Evolutionary conservation across 2,888 invertebrate species (phyloP), one percentile per base, ranked within the genome.

Genomic region (Drosophila testacea): DNA sequence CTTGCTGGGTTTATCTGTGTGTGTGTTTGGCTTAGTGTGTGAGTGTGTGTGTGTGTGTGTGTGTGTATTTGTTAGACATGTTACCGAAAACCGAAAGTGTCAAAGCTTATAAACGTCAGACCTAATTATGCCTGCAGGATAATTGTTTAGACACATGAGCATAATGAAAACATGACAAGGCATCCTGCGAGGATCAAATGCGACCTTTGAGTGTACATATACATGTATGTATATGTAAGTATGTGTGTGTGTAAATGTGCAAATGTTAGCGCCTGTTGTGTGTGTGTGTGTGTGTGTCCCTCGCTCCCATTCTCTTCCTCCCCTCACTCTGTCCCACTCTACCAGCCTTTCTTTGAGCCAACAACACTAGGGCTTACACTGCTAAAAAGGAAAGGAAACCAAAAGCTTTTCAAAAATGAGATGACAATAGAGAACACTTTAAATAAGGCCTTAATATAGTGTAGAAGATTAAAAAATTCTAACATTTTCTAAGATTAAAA

Each of bases 61-160:
- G 64, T 54, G 72, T 57, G 71, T 64, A 50, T 71, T 64, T 62
- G 50, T 63, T 51, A 47, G 77, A 48, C 75, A 82, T 82, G 84
- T 77, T 73, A 77, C 73, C 78, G 78, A 89, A 86, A 89, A 89
- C 89, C 88, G 88, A 86, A 89, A 87, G 86, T 87, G 86, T 87
- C 86, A 89, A 87, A 83, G 88, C 89, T 89, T 89, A 87, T 87
- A 87, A 89, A 83, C 86, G 89, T 88, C 89, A 88, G 86, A 73
- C 88, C 87, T 89, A 87, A 87, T 87, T 87, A 87, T 84, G 89
- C 83, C 89, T 88, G 79, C 81, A 85, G 88, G 86, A 88, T 87
- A 87, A 87, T 87, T 87, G 86, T 88, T 87, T 87, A 89, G 86
- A 89, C 86, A 89, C 89, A 86, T 87, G 89, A 87, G 86, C 86